These are phyloP conservation scores for Perognathus longimembris DNA, from an alignment of 2,113 vertebrate genomes.

Conservation along the genomic window DNA sequence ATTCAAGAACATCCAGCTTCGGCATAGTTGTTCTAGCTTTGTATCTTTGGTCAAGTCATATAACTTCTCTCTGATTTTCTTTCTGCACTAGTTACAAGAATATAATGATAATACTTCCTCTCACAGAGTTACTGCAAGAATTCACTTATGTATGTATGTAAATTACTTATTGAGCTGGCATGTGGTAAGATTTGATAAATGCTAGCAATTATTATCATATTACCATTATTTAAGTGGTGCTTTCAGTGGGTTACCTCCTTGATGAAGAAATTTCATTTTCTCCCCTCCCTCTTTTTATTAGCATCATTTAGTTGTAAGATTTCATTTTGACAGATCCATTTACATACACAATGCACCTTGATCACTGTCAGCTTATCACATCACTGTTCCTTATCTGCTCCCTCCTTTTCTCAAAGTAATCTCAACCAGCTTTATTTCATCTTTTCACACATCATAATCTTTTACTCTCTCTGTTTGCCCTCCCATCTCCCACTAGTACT, in stretches of 20 bases:
- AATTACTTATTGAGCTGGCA: background rate
- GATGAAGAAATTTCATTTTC: conserved; percentile 38
- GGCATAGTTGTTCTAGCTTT: background rate
- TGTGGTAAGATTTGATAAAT: conserved; percentile 34
- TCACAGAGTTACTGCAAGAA: background rate
- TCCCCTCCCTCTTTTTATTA: background rate
- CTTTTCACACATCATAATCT: too few relatives aligned
- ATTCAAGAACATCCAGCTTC: background rate
- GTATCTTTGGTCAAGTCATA: background rate
- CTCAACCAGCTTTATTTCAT: too few relatives aligned
- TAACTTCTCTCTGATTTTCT: background rate
- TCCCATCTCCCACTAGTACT: too few relatives aligned
- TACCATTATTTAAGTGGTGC: background rate
- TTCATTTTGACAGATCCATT: too few relatives aligned
- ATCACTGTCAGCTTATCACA: too few relatives aligned
- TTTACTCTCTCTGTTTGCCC: too few relatives aligned
- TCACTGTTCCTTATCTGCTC: too few relatives aligned
- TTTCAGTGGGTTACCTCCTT: conserved; percentile 40
- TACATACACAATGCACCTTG: too few relatives aligned
- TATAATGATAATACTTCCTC: background rate
- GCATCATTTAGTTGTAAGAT: too few relatives aligned
- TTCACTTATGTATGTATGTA: background rate
- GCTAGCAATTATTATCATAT: background rate
- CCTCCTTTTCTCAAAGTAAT: too few relatives aligned
- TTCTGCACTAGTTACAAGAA: background rate